Base-by-base conservation (phyloP, 1,140 invertebrate species). In the Eriocheir sinensis region DNA sequence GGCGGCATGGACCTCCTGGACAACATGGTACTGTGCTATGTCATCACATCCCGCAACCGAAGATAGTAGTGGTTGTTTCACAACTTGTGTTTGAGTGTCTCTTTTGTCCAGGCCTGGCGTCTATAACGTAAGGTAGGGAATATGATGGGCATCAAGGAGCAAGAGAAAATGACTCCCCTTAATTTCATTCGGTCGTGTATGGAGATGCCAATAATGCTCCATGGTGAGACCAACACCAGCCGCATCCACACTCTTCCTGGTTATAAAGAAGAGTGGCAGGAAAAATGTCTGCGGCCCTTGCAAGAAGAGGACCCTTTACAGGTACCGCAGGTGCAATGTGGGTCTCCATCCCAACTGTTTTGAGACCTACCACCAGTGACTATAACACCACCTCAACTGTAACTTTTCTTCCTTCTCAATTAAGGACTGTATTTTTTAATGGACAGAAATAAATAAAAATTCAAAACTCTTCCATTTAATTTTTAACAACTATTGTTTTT, bases 1-100 rank as follows among this genome's bases (percentile, higher is more conserved):
- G 41, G 86, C 86, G 21, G 86, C 34, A 36, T 89, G 36, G 34
- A 89, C 40, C 86, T 89, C 86, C 34, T 89, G 44, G 15, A 89
- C 30, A 53, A 53, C 27, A 44, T 53, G 44, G 88, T 21, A 21
- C 3, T 15, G 0, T 48, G 41, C 44, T 89, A 89, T 30, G 40
- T 21, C 88, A 48, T 41, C 88, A 41, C 17, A 38, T 2, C 44
- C 38, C 88, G 44, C 38, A 89, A 41, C 38, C 60, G 60, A 1
- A 72, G n/a, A n/a, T 72, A n/a, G 60, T 72, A 72, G 21, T 72
- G 60, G 60, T 21, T n/a, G 21, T 8, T 72, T 21, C 60, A 72
- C 27, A 72, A 72, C 21, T 72, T 21, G 60, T n/a, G 27, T 72
- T n/a, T 72, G 60, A 72, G 8, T n/a, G 60, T 72, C 60, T n/a